A percentile compares a stretch with the other conserved stretches of the same genome.
phyloP scores from a whole-genome alignment of 2,113 vertebrate genomes.

The Lepus timidus region DNA sequence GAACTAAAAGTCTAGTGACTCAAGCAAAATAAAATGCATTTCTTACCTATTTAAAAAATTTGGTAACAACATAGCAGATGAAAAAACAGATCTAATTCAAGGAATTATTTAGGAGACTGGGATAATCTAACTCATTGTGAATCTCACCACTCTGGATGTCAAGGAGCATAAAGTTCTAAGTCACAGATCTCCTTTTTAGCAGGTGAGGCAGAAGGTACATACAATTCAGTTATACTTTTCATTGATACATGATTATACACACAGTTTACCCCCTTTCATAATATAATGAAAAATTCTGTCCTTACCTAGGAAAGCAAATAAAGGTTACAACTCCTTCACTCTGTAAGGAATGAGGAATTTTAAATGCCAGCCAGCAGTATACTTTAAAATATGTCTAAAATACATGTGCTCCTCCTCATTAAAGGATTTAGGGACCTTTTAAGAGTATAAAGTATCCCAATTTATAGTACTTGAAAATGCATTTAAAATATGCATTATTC shows the following conservation, averaged over 20 bases:
- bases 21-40: neutral
- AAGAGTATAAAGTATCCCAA: neutral
- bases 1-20: neutral
- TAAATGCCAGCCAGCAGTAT: neutral
- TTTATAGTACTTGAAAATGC: neutral
- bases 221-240: neutral
- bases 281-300: neutral
- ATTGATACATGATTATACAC: neutral
- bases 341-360: neutral
- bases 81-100: neutral
- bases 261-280: neutral
- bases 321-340: neutral
- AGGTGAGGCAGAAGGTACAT: neutral
- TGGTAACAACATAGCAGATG: neutral
- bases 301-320: neutral
- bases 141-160: too few species aligned
- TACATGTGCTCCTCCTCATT: neutral
- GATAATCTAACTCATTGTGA: neutral
- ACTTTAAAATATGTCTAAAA: neutral
- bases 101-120: neutral
- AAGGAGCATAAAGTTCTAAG: neutral
- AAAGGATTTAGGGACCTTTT: neutral
- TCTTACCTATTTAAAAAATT: neutral
- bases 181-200: neutral
- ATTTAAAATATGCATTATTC: neutral